These are phyloP conservation scores for Leptinotarsa lineolata DNA, from an alignment of 1,140 invertebrate species.

Conservation along the genomic window DNA sequence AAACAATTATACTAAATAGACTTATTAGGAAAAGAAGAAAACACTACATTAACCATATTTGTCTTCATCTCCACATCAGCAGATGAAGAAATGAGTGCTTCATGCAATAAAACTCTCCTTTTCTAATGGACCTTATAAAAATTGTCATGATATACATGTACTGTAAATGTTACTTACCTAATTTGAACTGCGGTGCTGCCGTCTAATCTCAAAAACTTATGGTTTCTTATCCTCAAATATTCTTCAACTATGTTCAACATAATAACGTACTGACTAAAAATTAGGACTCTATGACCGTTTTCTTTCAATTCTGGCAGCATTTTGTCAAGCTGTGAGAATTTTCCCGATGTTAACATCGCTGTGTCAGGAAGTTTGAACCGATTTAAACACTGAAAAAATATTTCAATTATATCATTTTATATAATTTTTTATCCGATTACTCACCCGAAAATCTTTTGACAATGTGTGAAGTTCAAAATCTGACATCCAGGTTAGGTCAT, in stretches of 20 bases:
- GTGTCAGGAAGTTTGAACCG: constrained; percentile 66
- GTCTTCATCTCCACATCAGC: too few relatives aligned
- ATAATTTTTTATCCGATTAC: constrained; percentile 24
- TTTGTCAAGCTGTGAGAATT: constrained; percentile 80
- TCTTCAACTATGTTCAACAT: constrained; percentile 89
- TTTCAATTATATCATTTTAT: not conserved
- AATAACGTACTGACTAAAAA: constrained; percentile 96
- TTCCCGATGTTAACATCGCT: constrained; percentile 78
- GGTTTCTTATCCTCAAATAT: constrained; percentile 73
- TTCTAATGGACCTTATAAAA: too few relatives aligned
- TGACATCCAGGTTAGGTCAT: constrained; percentile 85
- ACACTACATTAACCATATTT: too few relatives aligned
- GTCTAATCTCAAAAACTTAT: constrained; percentile 81
- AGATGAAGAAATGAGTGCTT: too few relatives aligned
- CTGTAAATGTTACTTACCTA: constrained; percentile 57
- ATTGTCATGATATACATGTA: not conserved
- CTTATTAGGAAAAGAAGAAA: too few relatives aligned
- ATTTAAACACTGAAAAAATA: constrained; percentile 48
- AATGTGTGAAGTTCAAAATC: constrained; percentile 91
- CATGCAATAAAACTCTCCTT: too few relatives aligned
- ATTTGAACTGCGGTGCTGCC: constrained; percentile 81
- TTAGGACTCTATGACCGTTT: constrained; percentile 77
- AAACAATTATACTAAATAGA: too few relatives aligned
- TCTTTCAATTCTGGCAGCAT: constrained; percentile 74
- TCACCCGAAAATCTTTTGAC: constrained; percentile 68